Conservation (phyloP, 2,888 invertebrate species). For the Chironomus tentans region DNA sequence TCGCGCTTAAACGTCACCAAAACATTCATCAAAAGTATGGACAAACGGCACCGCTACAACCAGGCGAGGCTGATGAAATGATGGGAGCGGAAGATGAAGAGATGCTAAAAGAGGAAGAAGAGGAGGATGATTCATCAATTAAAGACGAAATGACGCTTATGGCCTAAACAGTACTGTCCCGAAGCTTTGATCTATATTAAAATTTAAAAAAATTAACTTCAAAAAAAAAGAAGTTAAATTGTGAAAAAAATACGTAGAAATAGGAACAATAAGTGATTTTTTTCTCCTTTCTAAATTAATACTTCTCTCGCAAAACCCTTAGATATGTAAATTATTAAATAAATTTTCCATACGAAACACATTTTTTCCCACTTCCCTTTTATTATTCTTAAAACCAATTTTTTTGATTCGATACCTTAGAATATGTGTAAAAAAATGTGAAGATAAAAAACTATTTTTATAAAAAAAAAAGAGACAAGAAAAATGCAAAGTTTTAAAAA, state of each 20-base stretch:
- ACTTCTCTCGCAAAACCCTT: neutral
- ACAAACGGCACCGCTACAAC: constrained; percentile 1
- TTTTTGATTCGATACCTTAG: neutral
- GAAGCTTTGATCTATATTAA: too few relatives aligned
- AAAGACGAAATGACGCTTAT: constrained; percentile 16
- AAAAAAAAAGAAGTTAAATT: neutral
- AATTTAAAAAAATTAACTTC: too few relatives aligned
- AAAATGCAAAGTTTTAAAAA: too few relatives aligned
- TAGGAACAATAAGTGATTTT: neutral
- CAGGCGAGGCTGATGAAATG: neutral
- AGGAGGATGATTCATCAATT: constrained; percentile 9
- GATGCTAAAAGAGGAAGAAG: constrained; percentile 10
- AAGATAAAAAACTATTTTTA: neutral
- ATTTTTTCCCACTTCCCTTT: neutral
- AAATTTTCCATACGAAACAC: neutral
- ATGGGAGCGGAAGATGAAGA: neutral
- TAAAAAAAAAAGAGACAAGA: neutral
- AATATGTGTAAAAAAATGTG: neutral
- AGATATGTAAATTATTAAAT: neutral
- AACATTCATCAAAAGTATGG: constrained; percentile 85
- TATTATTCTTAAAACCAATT: neutral
- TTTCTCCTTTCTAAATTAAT: neutral
- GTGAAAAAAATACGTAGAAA: constrained; percentile 4
- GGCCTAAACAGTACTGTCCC: neutral
- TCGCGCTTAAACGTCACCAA: constrained; percentile 75